phyloP scores from a whole-genome alignment of 2,888 invertebrate species.

The Marronus borbonicus region DNA sequence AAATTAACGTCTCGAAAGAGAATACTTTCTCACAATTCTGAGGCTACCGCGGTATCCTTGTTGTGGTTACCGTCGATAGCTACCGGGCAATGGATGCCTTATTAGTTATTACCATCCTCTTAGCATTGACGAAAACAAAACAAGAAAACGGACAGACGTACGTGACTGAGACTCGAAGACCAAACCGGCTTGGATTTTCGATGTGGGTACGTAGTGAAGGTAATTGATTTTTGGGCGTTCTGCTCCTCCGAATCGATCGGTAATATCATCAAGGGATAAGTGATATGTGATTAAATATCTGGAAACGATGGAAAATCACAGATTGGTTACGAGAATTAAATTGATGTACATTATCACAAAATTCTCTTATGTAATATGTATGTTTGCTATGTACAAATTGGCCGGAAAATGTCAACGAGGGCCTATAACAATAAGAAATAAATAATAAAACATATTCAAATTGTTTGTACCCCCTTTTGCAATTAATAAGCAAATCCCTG shows the following conservation, averaged over 20 bases:
- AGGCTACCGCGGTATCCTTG: slow-evolving; percentile 22
- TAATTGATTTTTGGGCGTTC: slow-evolving; percentile 27
- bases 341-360: no score
- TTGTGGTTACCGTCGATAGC: slow-evolving; percentile 28
- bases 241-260: not conserved
- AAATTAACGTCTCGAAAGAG: slow-evolving; percentile 14
- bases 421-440: no score
- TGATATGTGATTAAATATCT: not conserved
- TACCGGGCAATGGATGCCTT: slow-evolving; percentile 20
- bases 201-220: not conserved
- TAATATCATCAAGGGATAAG: not conserved
- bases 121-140: slow-evolving; percentile 14
- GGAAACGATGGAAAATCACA: not conserved
- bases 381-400: no score
- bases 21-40: slow-evolving; percentile 20
- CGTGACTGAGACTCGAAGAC: not conserved
- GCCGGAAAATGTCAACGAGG: no score
- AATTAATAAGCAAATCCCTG: no score
- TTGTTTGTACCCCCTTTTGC: no score
- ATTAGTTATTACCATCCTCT: slow-evolving; percentile 24
- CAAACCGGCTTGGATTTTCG: not conserved
- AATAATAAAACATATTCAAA: no score
- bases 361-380: no score
- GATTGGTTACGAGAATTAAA: no score
- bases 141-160: not conserved